Percentiles rank a stretch among this genome's conserved stretches.
Conservation (phyloP, 2,797 vertebrate genomes). For the Chrosomus eos region DNA sequence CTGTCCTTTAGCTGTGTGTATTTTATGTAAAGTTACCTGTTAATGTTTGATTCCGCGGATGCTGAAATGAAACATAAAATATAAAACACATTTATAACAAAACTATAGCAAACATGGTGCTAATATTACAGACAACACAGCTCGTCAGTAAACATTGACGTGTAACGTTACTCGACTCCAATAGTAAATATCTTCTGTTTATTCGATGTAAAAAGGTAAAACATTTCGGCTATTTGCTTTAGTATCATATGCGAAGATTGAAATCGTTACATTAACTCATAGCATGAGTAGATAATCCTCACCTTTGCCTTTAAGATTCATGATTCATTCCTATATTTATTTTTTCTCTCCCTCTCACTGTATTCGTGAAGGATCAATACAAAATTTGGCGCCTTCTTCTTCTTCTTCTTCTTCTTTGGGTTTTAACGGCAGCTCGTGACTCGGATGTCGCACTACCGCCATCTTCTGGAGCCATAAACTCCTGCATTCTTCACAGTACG, state of each 20-base stretch:
- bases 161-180: too few species aligned
- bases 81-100: not conserved
- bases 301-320: constrained; percentile 44
- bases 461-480: not conserved
- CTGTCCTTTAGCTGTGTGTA: not conserved
- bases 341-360: not conserved
- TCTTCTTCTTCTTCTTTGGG: not conserved
- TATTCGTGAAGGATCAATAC: not conserved
- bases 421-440: not conserved
- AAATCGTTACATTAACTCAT: too few species aligned
- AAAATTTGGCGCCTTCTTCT: constrained; percentile 32
- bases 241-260: not conserved
- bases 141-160: not conserved
- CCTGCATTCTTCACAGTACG: not conserved
- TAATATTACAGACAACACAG: not conserved
- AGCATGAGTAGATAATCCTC: not conserved
- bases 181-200: not conserved
- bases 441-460: not conserved
- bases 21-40: not conserved
- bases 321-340: constrained; percentile 9
- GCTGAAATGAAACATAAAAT: not conserved
- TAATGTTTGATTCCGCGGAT: not conserved
- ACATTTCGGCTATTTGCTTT: not conserved
- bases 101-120: not conserved
- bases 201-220: not conserved